Evolutionary conservation across 1,140 invertebrate genomes (phyloP), one percentile per base, ranked within the genome.

Genomic region (Aradophagus sp.): DNA sequence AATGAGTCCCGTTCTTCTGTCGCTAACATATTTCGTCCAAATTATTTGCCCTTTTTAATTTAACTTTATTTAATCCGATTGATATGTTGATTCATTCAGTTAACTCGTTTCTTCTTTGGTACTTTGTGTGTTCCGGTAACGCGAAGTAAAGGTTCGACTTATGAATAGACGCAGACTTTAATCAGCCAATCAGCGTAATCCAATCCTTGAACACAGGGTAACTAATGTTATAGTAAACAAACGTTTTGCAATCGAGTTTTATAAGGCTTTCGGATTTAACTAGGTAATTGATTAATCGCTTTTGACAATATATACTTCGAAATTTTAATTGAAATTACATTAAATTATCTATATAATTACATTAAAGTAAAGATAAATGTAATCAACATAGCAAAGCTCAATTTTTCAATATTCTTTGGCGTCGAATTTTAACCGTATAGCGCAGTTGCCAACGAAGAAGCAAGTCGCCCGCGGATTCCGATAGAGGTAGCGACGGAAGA

Each of bases 171-270:
- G n/a, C n/a, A n/a, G n/a, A n/a, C n/a, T n/a, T n/a, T n/a, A n/a
- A n/a, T n/a, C n/a, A n/a, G 8, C 20, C 44, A 61, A 50, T 50
- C 56, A 50, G 56, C 56, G 56, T 47, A 35, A 38, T 61, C n/a
- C 56, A 50, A 61, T 61, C 56, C 27, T 27, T 39, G 1, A 31
- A 42, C 35, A 42, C 56, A 61, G 45, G 56, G 56, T 61, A 61
- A 31, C 42, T 38, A 45, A 12, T 27, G 14, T 35, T 36, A 29
- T 34, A 55, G 10, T 6, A 8, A 13, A 1, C 31, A 16, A 2
- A n/a, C n/a, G n/a, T 29, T 23, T 19, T 19, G 14, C 35, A 17
- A 13, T 48, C 23, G 3, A 8, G 0, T 50, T 38, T 38, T 38
- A 38, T 50, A 36, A 27, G 14, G 11, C n/a, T n/a, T 50, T 36